Conservation (phyloP, 2,797 vertebrate genomes). For the Lycodopsis pacificus region DNA sequence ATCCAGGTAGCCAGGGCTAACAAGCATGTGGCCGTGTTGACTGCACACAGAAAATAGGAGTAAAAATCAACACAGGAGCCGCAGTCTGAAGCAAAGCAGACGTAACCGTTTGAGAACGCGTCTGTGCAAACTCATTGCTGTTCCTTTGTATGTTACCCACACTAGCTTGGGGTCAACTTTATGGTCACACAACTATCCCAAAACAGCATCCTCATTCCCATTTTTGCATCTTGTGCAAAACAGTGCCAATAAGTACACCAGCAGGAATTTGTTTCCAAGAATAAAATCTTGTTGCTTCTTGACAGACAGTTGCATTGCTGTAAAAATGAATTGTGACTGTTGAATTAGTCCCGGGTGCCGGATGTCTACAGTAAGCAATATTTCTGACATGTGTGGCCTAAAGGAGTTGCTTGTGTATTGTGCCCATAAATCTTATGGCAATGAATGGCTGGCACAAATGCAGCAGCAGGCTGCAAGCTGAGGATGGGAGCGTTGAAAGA, state of each 20-base stretch:
- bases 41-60: slow-evolving; percentile 6
- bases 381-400: slow-evolving; percentile 46
- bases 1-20: slow-evolving; percentile 39
- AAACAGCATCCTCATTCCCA: background rate
- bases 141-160: background rate
- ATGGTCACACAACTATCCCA: background rate
- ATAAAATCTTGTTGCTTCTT: slow-evolving; percentile 17
- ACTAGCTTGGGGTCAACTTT: background rate
- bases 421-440: slow-evolving; percentile 38
- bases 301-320: slow-evolving; percentile 28
- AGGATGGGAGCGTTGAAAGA: slow-evolving; percentile 8
- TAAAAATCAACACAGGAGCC: slow-evolving; percentile 5
- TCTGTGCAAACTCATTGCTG: slow-evolving; percentile 7
- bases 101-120: background rate
- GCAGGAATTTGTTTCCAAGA: slow-evolving; percentile 7
- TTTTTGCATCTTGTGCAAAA: slow-evolving; percentile 13
- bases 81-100: slow-evolving; percentile 9
- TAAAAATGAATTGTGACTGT: slow-evolving; percentile 37
- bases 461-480: slow-evolving; percentile 19
- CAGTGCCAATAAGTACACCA: background rate
- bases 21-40: slow-evolving; percentile 6
- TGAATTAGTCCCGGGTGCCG: slow-evolving; percentile 30
- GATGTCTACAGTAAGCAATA: slow-evolving; percentile 34
- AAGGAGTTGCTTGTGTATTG: slow-evolving; percentile 29
- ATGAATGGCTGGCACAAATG: slow-evolving; percentile 36